These are phyloP conservation scores for Hyperoplus lanceolatus DNA, from an alignment of 2,797 vertebrate genomes.

Conservation along the genomic window DNA sequence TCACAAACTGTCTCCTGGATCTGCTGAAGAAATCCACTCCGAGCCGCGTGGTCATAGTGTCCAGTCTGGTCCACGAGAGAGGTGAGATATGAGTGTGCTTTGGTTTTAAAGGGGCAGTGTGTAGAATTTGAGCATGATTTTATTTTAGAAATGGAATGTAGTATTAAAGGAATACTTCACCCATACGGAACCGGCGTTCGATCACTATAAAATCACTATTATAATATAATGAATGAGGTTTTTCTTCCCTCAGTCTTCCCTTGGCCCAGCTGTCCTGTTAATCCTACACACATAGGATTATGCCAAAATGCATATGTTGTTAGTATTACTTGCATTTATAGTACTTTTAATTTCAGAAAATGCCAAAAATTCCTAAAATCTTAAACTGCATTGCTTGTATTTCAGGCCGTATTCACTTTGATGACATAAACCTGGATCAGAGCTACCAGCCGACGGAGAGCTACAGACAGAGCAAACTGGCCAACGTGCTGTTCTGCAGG, in stretches of 20 bases:
- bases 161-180: too few relatives aligned
- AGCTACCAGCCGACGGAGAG: constrained; percentile 66
- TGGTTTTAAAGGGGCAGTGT: background rate
- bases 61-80: constrained; percentile 75
- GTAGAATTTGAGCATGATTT: too few relatives aligned
- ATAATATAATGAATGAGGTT: too few relatives aligned
- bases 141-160: too few relatives aligned
- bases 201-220: too few relatives aligned
- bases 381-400: constrained; percentile 2
- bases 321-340: too few relatives aligned
- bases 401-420: constrained; percentile 80
- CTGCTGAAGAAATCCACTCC: constrained; percentile 79
- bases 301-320: too few relatives aligned
- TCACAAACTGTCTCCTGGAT: constrained; percentile 81
- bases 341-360: too few relatives aligned
- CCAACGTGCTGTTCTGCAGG: constrained; percentile 81
- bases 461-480: constrained; percentile 84
- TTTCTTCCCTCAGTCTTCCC: too few relatives aligned
- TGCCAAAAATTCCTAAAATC: background rate
- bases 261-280: too few relatives aligned
- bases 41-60: constrained; percentile 73
- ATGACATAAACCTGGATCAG: constrained; percentile 83
- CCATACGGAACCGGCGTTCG: too few relatives aligned
- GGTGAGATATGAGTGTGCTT: constrained; percentile 34
- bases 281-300: too few relatives aligned